These are phyloP conservation scores for Machaerirhynchus nigripectus DNA, from an alignment of 2,113 vertebrate species.

Conservation along the genomic window DNA sequence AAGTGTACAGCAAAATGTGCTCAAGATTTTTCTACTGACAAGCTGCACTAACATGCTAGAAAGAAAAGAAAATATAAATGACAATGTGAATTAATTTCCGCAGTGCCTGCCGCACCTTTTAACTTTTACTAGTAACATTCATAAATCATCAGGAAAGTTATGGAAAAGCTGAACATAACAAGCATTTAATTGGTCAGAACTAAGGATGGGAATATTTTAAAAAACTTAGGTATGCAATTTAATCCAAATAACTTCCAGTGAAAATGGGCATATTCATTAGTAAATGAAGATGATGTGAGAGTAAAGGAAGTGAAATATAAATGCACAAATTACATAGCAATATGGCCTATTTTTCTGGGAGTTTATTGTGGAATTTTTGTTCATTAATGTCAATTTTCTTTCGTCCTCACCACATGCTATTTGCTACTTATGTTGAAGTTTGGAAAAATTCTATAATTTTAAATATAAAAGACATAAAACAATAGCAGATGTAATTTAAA, in stretches of 20 bases:
- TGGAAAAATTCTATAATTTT: slow-evolving; percentile 55
- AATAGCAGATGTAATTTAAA: slow-evolving; percentile 24
- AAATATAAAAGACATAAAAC: slow-evolving; percentile 51
- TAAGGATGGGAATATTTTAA: background rate
- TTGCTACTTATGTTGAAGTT: slow-evolving; percentile 57
- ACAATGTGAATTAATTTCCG: background rate
- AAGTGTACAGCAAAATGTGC: background rate
- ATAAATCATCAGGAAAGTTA: slow-evolving; percentile 1
- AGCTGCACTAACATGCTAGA: background rate
- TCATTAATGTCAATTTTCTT: slow-evolving; percentile 65
- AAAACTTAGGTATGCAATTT: background rate
- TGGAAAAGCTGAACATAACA: background rate
- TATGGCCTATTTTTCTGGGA: slow-evolving; percentile 7
- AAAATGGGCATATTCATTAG: slow-evolving; percentile 18
- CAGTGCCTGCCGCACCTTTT: background rate
- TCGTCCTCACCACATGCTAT: slow-evolving; percentile 53
- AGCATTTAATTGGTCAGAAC: slow-evolving; percentile 22
- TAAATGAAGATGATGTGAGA: slow-evolving; percentile 34
- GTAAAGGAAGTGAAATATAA: slow-evolving; percentile 42
- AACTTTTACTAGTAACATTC: background rate
- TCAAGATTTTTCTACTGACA: background rate
- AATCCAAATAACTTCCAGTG: slow-evolving; percentile 29
- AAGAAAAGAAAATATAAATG: background rate
- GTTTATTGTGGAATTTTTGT: slow-evolving; percentile 65
- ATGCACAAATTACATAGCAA: background rate